Evolutionary conservation across 2,113 vertebrate species (phyloP), one percentile per base, ranked within the genome.

Genomic region (Archocentrus centrarchus): DNA sequence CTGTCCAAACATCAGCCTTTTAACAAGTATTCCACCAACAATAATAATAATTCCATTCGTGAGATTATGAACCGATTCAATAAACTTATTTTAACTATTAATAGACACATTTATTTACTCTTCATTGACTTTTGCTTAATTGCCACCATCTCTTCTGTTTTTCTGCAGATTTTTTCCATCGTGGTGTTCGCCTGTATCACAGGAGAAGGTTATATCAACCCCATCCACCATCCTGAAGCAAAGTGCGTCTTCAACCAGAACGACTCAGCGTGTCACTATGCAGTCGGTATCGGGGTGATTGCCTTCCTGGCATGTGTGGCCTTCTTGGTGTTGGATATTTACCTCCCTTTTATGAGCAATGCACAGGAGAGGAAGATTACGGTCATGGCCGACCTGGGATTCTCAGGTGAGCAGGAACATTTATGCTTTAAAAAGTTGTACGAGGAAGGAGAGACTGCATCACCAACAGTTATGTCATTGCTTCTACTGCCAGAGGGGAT

Each of bases 331-430:
- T 81, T 97, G 1, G 97, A 99, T 2, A 4, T 89, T 70, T 97
- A 97, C 68, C 89, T 98, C 85, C 97, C 97, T 2, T 97, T 96
- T 88, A 96, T 97, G 91, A 97, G 97, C 96, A 98, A 95, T 2
- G 93, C 91, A 39, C 94, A 95, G 0, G 95, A 98, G 30, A 97
- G 97, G 91, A 98, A 97, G 88, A 96, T 96, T 87, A 91, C 96
- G 24, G 96, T 98, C 75, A 63, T 97, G 24, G 95, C 93, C 0
- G 98, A 99, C 86, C 91, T 98, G 57, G 94, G 90, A 44, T 97
- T 98, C 91, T 97, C 98, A 94, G 97, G 98, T 98, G 85, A 57
- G 83, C 18, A 17, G 3, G 20, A 73, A 18, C 2, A 0, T 78
- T 18, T 4, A 5, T 13, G n/a, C 47, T 86, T 41, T 11, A 0